Evolutionary conservation across 2,888 invertebrate genomes (phyloP).

Genomic region (Hirtodrosophila alboralis): DNA sequence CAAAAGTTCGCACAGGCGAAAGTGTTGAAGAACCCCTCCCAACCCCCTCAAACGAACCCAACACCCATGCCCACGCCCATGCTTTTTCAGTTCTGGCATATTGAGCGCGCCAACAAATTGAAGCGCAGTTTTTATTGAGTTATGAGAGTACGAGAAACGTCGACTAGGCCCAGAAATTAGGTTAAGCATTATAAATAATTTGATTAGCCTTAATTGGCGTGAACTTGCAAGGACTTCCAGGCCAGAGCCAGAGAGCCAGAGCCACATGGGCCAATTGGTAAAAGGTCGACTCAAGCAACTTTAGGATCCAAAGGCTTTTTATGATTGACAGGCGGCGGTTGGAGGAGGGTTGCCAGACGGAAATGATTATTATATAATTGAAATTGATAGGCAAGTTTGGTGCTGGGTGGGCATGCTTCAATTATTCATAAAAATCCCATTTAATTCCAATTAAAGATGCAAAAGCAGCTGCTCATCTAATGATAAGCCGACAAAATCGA

Average conservation of each 20-base stretch:
- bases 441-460: conserved; percentile 77
- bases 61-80: conserved; percentile 16
- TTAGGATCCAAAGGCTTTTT: conserved; percentile 25
- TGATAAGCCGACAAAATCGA: conserved; percentile 56
- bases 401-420: conserved; percentile 42
- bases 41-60: background rate
- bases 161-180: conserved; percentile 75
- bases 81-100: conserved; percentile 39
- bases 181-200: conserved; percentile 83
- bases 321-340: conserved; percentile 67
- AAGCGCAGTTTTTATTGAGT: conserved; percentile 70
- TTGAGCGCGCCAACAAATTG: conserved; percentile 51
- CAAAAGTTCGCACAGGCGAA: conserved; percentile 75
- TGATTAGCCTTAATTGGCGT: conserved; percentile 82
- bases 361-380: conserved; percentile 78
- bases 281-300: conserved; percentile 6
- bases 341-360: conserved; percentile 62
- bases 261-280: conserved; percentile 12
- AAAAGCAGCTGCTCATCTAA: conserved; percentile 63
- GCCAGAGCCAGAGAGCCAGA: background rate
- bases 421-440: conserved; percentile 73
- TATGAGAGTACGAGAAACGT: conserved; percentile 27
- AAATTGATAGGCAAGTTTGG: conserved; percentile 74
- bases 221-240: conserved; percentile 64
- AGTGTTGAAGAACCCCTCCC: conserved; percentile 61